Evolutionary conservation across 2,888 invertebrate genomes (phyloP).

Genomic region (Sphecodes monilicornis): DNA sequence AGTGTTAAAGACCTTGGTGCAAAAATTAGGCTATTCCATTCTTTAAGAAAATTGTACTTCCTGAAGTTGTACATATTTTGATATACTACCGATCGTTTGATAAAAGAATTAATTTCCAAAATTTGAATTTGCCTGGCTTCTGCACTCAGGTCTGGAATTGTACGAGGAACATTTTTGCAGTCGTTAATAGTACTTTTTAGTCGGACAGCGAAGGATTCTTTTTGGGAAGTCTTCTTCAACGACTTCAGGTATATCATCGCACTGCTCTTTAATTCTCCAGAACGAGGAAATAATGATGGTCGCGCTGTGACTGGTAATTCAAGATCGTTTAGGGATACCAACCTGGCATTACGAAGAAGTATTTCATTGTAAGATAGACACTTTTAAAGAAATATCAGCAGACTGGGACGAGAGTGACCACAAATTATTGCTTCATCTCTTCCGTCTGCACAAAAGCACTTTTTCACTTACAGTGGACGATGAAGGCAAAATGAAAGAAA

Average conservation of each 20-base stretch:
- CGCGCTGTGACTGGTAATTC: neutral
- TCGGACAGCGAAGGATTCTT: neutral
- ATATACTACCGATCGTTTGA: too few relatives aligned
- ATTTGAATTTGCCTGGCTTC: neutral
- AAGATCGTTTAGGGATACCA: neutral
- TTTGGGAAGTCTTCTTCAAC: neutral
- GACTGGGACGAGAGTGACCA: neutral
- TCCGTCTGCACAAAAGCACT: neutral
- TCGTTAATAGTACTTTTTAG: neutral
- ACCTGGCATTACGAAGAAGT: neutral
- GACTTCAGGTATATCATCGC: neutral
- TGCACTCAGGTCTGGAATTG: neutral
- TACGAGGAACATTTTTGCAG: neutral
- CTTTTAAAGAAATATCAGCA: neutral
- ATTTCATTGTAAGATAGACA: neutral
- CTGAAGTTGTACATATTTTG: too few relatives aligned
- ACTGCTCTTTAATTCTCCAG: neutral
- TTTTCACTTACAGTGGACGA: neutral
- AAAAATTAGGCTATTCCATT: too few relatives aligned
- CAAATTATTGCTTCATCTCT: neutral
- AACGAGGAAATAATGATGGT: neutral
- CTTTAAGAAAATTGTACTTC: too few relatives aligned
- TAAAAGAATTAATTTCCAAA: neutral
- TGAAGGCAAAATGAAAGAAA: neutral
- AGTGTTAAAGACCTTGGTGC: too few relatives aligned